Evolutionary conservation across 2,888 invertebrate species (phyloP), one percentile per base, ranked within the genome.

Genomic region (Drosophila emarginata): DNA sequence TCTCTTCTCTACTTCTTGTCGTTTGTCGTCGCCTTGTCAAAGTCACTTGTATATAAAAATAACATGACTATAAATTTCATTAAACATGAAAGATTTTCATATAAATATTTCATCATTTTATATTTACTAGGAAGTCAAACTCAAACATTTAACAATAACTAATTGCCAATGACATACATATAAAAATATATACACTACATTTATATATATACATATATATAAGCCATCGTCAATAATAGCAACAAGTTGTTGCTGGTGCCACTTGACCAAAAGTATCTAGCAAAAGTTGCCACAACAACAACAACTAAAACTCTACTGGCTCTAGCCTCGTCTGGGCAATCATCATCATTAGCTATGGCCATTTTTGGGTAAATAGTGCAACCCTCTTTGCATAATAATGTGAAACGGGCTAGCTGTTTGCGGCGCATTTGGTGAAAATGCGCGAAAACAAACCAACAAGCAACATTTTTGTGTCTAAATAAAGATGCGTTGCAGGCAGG

Each of bases 331-430:
- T 45, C 45, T 45, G 59, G 62, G 59, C 79, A 87, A 83, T 85
- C 87, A 84, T 82, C 80, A 89, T 90, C 90, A 90, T 90, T 90
- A 89, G 90, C 87, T 79, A 80, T 80, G 80, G 80, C 91, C 91
- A 90, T 91, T 87, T 91, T 90, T 90, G 91, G 91, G 88, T 89
- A 91, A 91, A 88, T 91, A 91, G 91, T 91, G 89, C 91, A 90
- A 90, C 90, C 89, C 91, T 88, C 90, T 91, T 91, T 91, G 91
- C 91, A 91, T 91, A 91, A 91, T 91, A 90, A 91, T 90, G 90
- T 90, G 90, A 90, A 80, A 82, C 80, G 78, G 69, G 70, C 50
- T 45, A 45, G 45, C 45, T 45, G 18, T 21, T 45, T 45, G 45
- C 45, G 73, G 73, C 87, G 74, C 77, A 77, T 84, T 87, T 85